Conservation (phyloP, 2,888 invertebrate species). For the Dioctria rufipes region DNA sequence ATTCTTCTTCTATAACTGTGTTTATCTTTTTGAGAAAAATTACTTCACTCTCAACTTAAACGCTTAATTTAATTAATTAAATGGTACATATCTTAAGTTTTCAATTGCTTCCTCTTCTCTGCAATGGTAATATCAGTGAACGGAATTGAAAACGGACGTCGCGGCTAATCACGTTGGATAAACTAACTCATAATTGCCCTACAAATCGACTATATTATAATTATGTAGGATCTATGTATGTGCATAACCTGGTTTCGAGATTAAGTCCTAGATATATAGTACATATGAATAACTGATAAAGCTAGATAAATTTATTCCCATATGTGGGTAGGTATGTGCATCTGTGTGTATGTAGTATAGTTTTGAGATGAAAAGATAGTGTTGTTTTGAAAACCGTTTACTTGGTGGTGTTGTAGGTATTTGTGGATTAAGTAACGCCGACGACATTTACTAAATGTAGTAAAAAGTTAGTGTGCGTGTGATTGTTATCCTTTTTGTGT, state of each 20-base stretch:
- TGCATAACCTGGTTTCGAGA: conserved; percentile 29
- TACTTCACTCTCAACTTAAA: background rate
- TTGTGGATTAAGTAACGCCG: conserved; percentile 23
- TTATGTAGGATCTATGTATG: background rate
- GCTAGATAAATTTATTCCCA: conserved; percentile 8
- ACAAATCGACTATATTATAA: background rate
- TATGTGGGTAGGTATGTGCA: background rate
- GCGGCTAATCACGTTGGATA: background rate
- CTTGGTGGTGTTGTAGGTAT: conserved; percentile 19
- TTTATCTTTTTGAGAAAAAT: conserved; percentile 16
- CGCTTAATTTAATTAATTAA: background rate
- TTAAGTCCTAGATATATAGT: conserved; percentile 17
- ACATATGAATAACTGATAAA: background rate
- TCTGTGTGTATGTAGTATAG: background rate
- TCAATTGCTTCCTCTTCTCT: too few relatives aligned
- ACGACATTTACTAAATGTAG: conserved; percentile 9
- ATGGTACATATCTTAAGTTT: too few relatives aligned
- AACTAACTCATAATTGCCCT: background rate
- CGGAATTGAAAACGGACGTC: too few relatives aligned
- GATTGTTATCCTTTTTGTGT: background rate
- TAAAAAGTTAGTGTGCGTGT: background rate
- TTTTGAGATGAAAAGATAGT: conserved; percentile 17
- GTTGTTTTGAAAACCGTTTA: background rate
- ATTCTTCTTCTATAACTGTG: conserved; percentile 9
- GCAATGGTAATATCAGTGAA: too few relatives aligned